Base-by-base conservation (phyloP, 2,113 vertebrate genomes). In the Chascanopsetta lugubris region DNA sequence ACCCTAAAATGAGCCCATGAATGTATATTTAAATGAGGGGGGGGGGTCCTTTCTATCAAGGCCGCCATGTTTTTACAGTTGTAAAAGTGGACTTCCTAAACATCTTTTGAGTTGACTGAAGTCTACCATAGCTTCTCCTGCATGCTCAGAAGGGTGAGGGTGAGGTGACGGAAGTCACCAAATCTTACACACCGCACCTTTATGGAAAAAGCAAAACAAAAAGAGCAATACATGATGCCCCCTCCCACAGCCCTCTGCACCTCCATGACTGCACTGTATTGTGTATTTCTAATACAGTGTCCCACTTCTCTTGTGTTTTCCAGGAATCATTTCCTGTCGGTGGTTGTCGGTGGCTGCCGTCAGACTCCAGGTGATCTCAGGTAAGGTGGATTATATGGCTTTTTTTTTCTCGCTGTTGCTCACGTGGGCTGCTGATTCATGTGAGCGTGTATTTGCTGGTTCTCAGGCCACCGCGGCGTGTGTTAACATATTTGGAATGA, bases 361-460 rank as follows among this genome's bases (percentile, higher is more conserved):
- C 29, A 8, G 53, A 24, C n/a, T n/a, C n/a, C n/a, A 59, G 47
- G 7, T 38, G 34, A 57, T 54, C 50, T 71, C 76, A 86, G 85
- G 42, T 45, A 45, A 45, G 42, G 21, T 3, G 42, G 20, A 53
- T 54, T 2, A 7, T 17, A 20, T 22, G 62, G 12, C 32, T 68
- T 68, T 46, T 58, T 63, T 38, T 29, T 1, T 20, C 11, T 3
- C 2, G 0, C 21, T 59, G 4, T n/a, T 15, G 24, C 20, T 68
- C 40, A 70, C 40, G 6, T 45, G 47, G 43, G 51, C 62, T 40
- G 72, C 81, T 55, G 69, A 64, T 68, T 68, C 27, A 68, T n/a
- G n/a, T 62, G 65, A 61, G 34, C 30, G 17, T 1, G 34, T 12
- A 2, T 15, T 18, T 2, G 26, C 36, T 55, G 29, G 9, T 27